Evolutionary conservation across 1,140 invertebrate genomes (phyloP), one percentile per base, ranked within the genome.

Genomic region (Drosophila ironensis): DNA sequence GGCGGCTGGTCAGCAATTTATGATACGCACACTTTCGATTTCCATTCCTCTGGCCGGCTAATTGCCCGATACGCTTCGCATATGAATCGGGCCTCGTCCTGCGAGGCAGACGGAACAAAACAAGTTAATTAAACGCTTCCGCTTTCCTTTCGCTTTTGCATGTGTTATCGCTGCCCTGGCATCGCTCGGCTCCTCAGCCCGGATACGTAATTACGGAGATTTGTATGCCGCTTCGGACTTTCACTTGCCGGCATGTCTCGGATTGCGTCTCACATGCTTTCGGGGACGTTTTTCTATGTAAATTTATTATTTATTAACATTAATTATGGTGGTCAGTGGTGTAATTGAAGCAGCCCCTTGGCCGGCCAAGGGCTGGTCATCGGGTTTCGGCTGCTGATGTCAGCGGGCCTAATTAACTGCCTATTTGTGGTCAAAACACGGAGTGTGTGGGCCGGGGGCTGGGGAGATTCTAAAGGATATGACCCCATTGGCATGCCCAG

Each of bases 241-340:
- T 77, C 68, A 69, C 77, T 82, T 76, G 71, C 38, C 38, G 28
- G 44, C 53, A 52, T 59, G 47, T 57, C 75, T 69, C 63, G 59
- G 72, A 56, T 71, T 73, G 56, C 69, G 54, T 53, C 69, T 81
- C 72, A 67, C 76, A 75, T 60, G 53, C 41, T 44, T 35, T 40
- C 25, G 44, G 46, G 22, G 17, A 41, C 47, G 60, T 41, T 73
- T 67, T 57, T 84, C 57, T 82, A 82, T 82, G 78, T 84, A 82
- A 82, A 82, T 82, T 82, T 82, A 82, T 82, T 82, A 82, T 82
- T 82, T 82, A 82, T 82, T 82, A 82, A 60, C 78, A 82, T 86
- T 86, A 86, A 82, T 82, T 82, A 82, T 82, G 80, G 80, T 71
- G 78, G 63, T 61, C 70, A 71, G 53, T 40, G 20, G 37, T 16